phyloP scores from a whole-genome alignment of 1,140 invertebrate species.

The Drosophila setifemur region DNA sequence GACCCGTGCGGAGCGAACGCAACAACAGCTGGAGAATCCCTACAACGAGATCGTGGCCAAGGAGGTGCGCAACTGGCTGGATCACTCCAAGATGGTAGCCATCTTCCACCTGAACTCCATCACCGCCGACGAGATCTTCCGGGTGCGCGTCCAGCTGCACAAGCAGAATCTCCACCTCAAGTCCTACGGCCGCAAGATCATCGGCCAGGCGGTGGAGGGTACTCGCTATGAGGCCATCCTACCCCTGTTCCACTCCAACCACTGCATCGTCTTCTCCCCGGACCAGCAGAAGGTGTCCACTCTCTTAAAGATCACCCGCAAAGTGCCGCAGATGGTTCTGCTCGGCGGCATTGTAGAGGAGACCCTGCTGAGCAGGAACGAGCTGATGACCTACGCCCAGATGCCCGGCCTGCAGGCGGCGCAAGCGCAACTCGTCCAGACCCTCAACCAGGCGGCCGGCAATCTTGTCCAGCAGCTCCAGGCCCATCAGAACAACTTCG shows the following conservation, averaged over 20 bases:
- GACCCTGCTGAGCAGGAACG: conserved; percentile 86
- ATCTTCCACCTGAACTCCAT: conserved; percentile 89
- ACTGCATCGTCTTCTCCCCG: conserved; percentile 86
- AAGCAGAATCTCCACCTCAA: conserved; percentile 87
- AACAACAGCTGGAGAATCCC: conserved; percentile 84
- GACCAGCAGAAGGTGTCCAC: conserved; percentile 83
- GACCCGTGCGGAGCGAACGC: conserved; percentile 33
- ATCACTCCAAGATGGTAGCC: conserved; percentile 87
- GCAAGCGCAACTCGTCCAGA: conserved; percentile 86
- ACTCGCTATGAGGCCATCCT: conserved; percentile 86
- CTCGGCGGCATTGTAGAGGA: conserved; percentile 88
- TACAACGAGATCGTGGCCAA: conserved; percentile 87
- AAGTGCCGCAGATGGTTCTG: conserved; percentile 85
- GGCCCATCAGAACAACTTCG: conserved; percentile 86
- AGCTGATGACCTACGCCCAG: conserved; percentile 86
- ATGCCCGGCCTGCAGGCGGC: conserved; percentile 85
- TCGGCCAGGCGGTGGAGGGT: conserved; percentile 85
- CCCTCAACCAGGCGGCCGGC: conserved; percentile 85
- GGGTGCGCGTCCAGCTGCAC: conserved; percentile 84
- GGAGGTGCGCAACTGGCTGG: conserved; percentile 87
- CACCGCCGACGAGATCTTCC: conserved; percentile 84
- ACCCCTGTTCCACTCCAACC: conserved; percentile 84
- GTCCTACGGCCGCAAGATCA: conserved; percentile 85
- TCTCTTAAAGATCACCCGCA: conserved; percentile 85
- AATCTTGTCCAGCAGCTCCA: conserved; percentile 86